A percentile compares a stretch with the other conserved stretches of the same genome.
Conservation (phyloP, 2,113 vertebrate genomes). For the Excalfactoria chinensis region DNA sequence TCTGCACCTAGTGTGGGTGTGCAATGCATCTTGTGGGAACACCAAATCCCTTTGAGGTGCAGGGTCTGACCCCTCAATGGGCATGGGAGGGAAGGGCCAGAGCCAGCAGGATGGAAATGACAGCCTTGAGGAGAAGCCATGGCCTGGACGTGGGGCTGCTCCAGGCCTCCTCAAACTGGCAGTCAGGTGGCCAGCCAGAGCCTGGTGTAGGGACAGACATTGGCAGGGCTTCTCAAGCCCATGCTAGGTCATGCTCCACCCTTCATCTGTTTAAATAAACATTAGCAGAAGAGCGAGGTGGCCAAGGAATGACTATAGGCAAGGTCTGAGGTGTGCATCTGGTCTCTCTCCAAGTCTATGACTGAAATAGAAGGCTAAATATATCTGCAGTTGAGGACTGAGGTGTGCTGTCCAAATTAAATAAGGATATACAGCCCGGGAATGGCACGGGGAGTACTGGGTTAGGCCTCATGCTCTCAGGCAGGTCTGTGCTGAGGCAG, state of each 20-base stretch:
- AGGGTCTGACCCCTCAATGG: not conserved
- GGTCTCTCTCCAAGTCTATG: constrained; percentile 20
- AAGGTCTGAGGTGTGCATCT: constrained; percentile 25
- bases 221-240: not conserved
- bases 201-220: not conserved
- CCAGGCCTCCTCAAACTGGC: not conserved
- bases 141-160: not conserved
- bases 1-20: not conserved
- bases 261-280: not conserved
- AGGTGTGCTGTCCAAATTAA: constrained; percentile 14
- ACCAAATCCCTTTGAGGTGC: not conserved
- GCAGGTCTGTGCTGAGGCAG: not conserved
- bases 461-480: not conserved
- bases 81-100: not conserved
- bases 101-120: not conserved
- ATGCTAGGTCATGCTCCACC: not conserved
- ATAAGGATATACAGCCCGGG: not conserved
- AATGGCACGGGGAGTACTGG: not conserved
- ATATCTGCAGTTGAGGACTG: constrained; percentile 18
- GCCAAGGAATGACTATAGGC: constrained; percentile 13
- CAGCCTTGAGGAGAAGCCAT: not conserved
- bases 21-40: not conserved
- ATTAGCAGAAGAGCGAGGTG: not conserved
- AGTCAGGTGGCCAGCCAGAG: fast-evolving
- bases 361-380: constrained; percentile 25